Base-by-base conservation (phyloP, 2,888 invertebrate genomes). In the Rhogogaster chlorosoma region DNA sequence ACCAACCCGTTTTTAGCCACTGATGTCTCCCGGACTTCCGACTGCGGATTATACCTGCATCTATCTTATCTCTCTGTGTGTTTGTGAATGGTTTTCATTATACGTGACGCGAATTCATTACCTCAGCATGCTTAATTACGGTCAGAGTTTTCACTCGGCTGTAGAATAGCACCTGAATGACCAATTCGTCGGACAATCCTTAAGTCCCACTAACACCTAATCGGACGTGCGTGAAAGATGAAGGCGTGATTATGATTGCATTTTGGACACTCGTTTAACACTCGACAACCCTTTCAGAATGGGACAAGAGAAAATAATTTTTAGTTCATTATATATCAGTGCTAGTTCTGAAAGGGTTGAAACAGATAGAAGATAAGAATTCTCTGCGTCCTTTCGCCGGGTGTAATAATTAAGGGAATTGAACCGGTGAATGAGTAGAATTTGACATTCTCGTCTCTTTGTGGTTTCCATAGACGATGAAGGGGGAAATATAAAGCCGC, bases 401-500 rank as follows among this genome's bases (percentile, higher is more conserved):
- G 53, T 2, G n/a, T 53, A 2, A 53, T 53, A 53, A 53, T 53
- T n/a, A 7, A 53, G 53, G 53, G 53, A 2, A 53, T n/a, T 53
- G 7, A 53, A 53, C 53, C 53, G 53, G 32, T 32, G 18, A 67
- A 67, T 67, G 32, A 67, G 3, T 18, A 26, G 12, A 12, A 67
- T 32, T 53, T 49, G 53, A 49, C 53, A 49, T 53, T 18, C 10
- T 29, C 9, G 9, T 53, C 18, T 32, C n/a, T 49, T 53, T 53
- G 32, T 83, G 18, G 26, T 71, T 84, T 87, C 89, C 92, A 29
- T 92, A 97, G 97, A 97, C 93, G 97, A 97, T 90, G 97, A 97
- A 94, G 95, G 96, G 36, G 96, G 96, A 85, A 95, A 95, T 89
- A 95, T 96, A 88, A 96, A 96, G 91, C 96, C 96, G 2, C 89